Evolutionary conservation across 2,113 vertebrate species (phyloP).

Genomic region (Ceratotherium simum): DNA sequence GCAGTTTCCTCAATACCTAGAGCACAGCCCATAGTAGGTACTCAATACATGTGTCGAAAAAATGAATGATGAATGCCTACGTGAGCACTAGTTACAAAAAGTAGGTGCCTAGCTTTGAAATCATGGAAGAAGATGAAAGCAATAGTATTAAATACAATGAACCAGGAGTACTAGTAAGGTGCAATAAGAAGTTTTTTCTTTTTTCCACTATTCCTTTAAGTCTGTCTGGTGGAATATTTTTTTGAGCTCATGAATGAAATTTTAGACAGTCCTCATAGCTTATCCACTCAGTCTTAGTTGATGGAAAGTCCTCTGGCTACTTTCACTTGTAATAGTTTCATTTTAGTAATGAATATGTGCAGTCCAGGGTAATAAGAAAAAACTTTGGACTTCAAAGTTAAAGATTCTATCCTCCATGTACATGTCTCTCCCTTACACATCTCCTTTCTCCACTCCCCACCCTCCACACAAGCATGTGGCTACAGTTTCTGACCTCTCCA

Average conservation of each 20-base stretch:
- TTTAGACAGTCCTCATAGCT: neutral
- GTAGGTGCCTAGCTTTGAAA: neutral
- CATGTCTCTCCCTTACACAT: neutral
- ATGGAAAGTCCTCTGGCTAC: neutral
- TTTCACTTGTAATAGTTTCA: neutral
- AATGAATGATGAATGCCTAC: neutral
- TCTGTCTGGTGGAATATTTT: neutral
- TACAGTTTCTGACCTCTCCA: neutral
- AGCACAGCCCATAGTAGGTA: neutral
- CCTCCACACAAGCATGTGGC: neutral
- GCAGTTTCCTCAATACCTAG: neutral
- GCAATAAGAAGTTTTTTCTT: neutral
- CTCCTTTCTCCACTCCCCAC: neutral
- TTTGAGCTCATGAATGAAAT: neutral
- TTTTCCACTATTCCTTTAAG: neutral
- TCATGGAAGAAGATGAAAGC: neutral
- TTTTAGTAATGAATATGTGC: neutral
- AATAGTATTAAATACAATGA: neutral
- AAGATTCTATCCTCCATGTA: neutral
- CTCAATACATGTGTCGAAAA: neutral
- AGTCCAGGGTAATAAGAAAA: neutral
- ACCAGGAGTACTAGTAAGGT: neutral
- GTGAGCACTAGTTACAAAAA: neutral
- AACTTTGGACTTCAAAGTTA: neutral
- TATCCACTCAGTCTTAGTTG: neutral